phyloP scores from a whole-genome alignment of 92 coral and sea anemone species.

The Anthopleura xanthogrammica region DNA sequence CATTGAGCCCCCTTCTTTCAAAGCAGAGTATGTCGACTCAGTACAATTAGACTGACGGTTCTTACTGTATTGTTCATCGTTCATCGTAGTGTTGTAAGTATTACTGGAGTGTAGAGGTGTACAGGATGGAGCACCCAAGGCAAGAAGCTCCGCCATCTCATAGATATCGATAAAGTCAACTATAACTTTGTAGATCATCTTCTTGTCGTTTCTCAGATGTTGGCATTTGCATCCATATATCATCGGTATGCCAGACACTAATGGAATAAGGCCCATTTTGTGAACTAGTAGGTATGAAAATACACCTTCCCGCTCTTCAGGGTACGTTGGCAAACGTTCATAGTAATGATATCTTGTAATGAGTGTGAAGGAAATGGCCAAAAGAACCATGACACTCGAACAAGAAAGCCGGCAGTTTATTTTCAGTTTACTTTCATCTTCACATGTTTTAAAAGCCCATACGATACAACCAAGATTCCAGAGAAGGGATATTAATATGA shows the following conservation, averaged over 20 bases:
- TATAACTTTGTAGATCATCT: slow-evolving; percentile 3
- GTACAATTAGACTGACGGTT: background rate
- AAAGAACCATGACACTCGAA: slow-evolving; percentile 12
- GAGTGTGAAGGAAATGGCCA: background rate
- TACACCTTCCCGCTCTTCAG: background rate
- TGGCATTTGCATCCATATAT: slow-evolving; percentile 12
- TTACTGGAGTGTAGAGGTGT: background rate
- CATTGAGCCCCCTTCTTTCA: background rate
- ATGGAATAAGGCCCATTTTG: slow-evolving; percentile 2
- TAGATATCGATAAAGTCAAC: slow-evolving; percentile 17
- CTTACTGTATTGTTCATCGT: background rate
- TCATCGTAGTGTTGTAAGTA: too few relatives aligned
- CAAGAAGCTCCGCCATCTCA: slow-evolving; percentile 7
- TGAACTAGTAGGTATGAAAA: background rate
- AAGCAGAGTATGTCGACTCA: slow-evolving; percentile 3
- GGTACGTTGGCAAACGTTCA: background rate
- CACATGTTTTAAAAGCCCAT: background rate
- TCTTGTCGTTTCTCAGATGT: background rate
- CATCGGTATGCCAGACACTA: slow-evolving; percentile 12
- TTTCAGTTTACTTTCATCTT: background rate
- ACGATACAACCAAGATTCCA: background rate
- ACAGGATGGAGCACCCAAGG: slow-evolving; percentile 12
- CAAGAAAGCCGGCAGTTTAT: background rate
- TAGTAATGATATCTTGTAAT: slow-evolving; percentile 12
- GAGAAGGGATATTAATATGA: background rate